These are phyloP conservation scores for Alosa alosa DNA, from an alignment of 2,113 vertebrate genomes.

Conservation along the genomic window DNA sequence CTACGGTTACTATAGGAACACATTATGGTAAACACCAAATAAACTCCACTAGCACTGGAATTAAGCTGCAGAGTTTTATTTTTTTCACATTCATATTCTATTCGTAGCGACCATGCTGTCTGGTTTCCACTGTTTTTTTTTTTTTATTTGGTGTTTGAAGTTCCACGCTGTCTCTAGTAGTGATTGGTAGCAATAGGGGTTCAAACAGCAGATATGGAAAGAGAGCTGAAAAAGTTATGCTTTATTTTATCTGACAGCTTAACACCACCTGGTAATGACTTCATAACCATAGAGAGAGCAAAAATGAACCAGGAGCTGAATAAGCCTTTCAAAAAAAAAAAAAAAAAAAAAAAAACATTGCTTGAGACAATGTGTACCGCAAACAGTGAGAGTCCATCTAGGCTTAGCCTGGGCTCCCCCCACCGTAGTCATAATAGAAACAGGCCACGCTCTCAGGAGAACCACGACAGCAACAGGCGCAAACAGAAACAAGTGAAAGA, in stretches of 20 bases:
- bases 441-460: conserved; percentile 27
- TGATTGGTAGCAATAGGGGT: neutral
- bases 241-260: neutral
- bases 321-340: neutral
- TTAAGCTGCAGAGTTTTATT: neutral
- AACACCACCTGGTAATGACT: neutral
- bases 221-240: neutral
- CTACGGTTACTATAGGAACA: neutral
- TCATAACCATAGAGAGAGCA: neutral
- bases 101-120: neutral
- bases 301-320: neutral
- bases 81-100: neutral
- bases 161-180: neutral
- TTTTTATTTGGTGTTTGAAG: neutral
- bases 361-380: neutral
- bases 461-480: conserved; percentile 29
- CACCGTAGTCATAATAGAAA: conserved; percentile 33
- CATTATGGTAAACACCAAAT: neutral
- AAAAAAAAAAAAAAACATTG: too few species aligned
- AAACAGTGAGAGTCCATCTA: neutral
- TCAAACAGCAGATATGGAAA: neutral
- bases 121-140: neutral
- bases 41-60: neutral
- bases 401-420: neutral
- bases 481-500: conserved; percentile 37